These are phyloP conservation scores for Cerceris rybyensis DNA, from an alignment of 2,888 invertebrate species.

Conservation along the genomic window DNA sequence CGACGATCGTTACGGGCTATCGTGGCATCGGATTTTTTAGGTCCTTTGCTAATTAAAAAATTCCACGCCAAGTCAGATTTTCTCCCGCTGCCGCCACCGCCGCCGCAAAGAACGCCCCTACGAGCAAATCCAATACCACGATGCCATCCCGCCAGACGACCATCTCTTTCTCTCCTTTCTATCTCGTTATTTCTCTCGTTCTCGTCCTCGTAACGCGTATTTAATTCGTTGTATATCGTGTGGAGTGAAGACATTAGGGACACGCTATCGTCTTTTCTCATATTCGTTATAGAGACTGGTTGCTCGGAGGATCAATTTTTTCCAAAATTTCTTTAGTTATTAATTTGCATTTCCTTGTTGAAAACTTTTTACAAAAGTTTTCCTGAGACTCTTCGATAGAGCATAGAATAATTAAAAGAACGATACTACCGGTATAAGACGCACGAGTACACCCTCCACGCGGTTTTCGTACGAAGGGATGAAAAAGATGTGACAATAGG, in stretches of 20 bases:
- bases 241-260: conserved; percentile 12
- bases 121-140: conserved; percentile 64
- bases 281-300: background rate
- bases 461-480: too few relatives aligned
- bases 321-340: too few relatives aligned
- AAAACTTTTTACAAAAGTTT: too few relatives aligned
- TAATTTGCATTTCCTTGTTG: too few relatives aligned
- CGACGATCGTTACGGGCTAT: conserved; percentile 39
- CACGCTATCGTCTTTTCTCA: background rate
- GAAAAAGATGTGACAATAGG: too few relatives aligned
- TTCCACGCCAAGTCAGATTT: conserved; percentile 77
- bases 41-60: conserved; percentile 78
- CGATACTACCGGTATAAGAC: too few relatives aligned
- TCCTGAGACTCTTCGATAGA: too few relatives aligned
- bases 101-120: conserved; percentile 46
- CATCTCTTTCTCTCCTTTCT: background rate
- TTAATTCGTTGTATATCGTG: conserved; percentile 51
- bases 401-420: too few relatives aligned
- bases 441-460: too few relatives aligned
- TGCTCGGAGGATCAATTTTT: background rate
- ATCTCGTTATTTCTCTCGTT: background rate
- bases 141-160: conserved; percentile 12
- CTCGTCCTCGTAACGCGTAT: conserved; percentile 42
- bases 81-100: conserved; percentile 40
- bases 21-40: conserved; percentile 69